phyloP scores from a whole-genome alignment of 2,797 vertebrate species.

The Crocidura indochinensis region DNA sequence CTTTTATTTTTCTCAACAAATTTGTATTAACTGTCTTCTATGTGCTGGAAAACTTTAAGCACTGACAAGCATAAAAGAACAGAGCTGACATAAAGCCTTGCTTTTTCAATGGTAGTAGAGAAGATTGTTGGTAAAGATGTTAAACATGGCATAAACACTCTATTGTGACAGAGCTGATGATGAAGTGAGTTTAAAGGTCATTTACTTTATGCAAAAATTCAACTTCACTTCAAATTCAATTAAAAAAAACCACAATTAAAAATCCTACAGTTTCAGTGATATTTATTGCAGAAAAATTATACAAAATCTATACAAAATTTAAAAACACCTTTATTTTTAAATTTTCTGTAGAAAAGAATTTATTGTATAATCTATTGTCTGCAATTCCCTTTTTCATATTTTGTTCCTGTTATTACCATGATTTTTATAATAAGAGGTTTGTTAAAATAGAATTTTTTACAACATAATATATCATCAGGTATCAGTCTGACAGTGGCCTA shows the following conservation, averaged over 20 bases:
- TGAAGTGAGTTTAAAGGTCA: not conserved
- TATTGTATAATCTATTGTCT: not conserved
- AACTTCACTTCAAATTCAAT: slow-evolving; percentile 10
- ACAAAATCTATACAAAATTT: no score
- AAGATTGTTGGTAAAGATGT: not conserved
- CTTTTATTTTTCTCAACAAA: slow-evolving; percentile 26
- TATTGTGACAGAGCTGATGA: slow-evolving; percentile 9
- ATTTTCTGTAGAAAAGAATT: not conserved
- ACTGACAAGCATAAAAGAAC: not conserved
- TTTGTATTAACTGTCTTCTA: slow-evolving; percentile 11
- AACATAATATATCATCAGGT: slow-evolving; percentile 1
- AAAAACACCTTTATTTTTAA: not conserved
- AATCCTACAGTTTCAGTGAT: not conserved
- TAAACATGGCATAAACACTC: not conserved
- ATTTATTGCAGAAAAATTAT: not conserved
- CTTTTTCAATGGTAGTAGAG: not conserved
- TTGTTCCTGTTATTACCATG: not conserved
- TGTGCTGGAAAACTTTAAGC: not conserved
- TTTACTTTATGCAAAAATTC: slow-evolving; percentile 42
- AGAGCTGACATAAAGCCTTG: not conserved
- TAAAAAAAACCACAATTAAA: not conserved
- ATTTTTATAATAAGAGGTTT: slow-evolving; percentile 27
- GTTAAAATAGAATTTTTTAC: not conserved
- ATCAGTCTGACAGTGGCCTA: not conserved
- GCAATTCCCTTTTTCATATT: not conserved